Evolutionary conservation across 2,888 invertebrate genomes (phyloP), one percentile per base, ranked within the genome.

Genomic region (Poecilobothrus nobilitatus): DNA sequence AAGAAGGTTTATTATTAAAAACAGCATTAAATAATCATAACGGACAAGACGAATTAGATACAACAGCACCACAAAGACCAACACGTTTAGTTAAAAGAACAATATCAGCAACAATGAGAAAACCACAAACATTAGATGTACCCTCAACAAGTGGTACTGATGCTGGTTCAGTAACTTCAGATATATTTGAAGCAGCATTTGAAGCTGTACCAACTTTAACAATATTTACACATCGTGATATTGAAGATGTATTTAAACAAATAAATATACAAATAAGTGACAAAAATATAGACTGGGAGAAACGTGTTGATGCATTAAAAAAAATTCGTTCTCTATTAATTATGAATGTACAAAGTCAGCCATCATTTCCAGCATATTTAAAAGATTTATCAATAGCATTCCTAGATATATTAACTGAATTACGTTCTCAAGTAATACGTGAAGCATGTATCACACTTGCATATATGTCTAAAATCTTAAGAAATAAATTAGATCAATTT

Each of bases 401-500:
- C 77, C 88, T 93, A 71, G 87, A 87, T 71, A 90, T 92, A 70
- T 87, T 94, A 73, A 92, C 91, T 83, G 95, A 96, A 81, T 84
- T 96, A 10, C 86, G 95, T 76, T 98, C 97, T 74, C 86, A 88
- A 84, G 94, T 81, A 68, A 97, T 97, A 1, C 87, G 98, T 66
- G 99, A 99, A 81, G 94, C 95, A 1, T 97, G 97, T 78, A 91
- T 97, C 71, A 95, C 97, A 0, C 89, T 97, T 75, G 95, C 97
- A 63, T 96, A 90, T 83, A 87, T 97, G 83, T 90, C 95, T 66
- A 93, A 95, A 82, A 88, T 89, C 67, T 80, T 98, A 68, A 89
- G 90, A 70, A 89, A 86, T 75, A 94, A 92, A 79, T 86, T 92
- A 74, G 96, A 97, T 74, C 91, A 90, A 78, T 91, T 94, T 83